Base-by-base conservation (phyloP, 2,113 vertebrate species). In the Leptosomus discolor region DNA sequence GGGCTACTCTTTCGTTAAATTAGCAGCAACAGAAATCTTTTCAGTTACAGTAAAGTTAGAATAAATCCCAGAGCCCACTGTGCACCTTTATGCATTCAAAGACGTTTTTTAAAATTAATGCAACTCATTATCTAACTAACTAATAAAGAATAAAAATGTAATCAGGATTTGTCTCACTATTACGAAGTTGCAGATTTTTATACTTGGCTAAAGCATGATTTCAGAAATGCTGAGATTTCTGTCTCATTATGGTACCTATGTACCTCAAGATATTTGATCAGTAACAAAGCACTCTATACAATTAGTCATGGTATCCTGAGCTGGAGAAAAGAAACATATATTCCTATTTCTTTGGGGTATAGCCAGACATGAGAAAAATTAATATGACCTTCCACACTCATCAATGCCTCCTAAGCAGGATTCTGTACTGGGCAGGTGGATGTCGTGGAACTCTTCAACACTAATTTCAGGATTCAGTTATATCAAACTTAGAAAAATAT, bases 301-400 rank as follows among this genome's bases (percentile, higher is more conserved):
- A 56, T 63, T 39, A 78, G 9, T 53, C 32, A 12, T 48, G 12
- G 18, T 20, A 58, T 41, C 21, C 17, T 69, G 39, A 88, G 12
- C 32, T 84, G 73, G 20, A 83, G 23, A 74, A 43, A 73, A 80
- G 8, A 37, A 83, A 23, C 6, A 26, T 18, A 8, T 45, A 73
- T 67, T 86, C 22, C 11, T 34, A 19, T 39, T 79, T 74, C 32
- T 74, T 27, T 26, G 15, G 12, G 16, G 12, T 39, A 92, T 83
- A n/a, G n/a, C 30, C n/a, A 81, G 36, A 46, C 41, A 63, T 8
- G 7, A 56, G 32, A 22, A 90, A 90, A 90, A 51, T 30, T 3
- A 68, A 56, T 37, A n/a, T 1, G 1, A 77, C 21, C 12, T 71
- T 48, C 36, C 18, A 23, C 0, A 0, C 11, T 58, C 13, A 34